A percentile compares a stretch with the other conserved stretches of the same genome.
phyloP scores from a whole-genome alignment of 1,140 invertebrate genomes.

The Zaprionus africanus region DNA sequence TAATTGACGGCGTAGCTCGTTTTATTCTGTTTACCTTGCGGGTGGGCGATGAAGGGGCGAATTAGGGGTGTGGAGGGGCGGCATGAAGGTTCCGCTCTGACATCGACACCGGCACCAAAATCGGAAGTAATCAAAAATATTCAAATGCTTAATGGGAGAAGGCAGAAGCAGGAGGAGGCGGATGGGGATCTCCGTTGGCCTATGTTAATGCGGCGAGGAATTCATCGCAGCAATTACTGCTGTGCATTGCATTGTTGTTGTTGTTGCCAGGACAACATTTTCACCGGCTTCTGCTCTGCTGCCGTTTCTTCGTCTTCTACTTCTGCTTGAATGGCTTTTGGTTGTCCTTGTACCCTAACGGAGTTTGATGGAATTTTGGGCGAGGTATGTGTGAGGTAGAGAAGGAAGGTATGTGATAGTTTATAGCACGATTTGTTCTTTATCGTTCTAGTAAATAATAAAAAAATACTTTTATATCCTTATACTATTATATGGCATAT shows the following conservation, averaged over 20 bases:
- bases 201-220: conserved; percentile 57
- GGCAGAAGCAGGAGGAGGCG: conserved; percentile 36
- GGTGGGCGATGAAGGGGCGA: not conserved
- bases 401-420: not conserved
- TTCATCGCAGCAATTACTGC: conserved; percentile 14
- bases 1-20: conserved; percentile 45
- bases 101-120: conserved; percentile 36
- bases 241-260: conserved; percentile 8
- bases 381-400: not conserved
- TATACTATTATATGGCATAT: too few relatives aligned
- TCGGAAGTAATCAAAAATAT: conserved; percentile 75
- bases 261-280: conserved; percentile 7
- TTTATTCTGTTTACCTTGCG: conserved; percentile 47
- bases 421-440: not conserved
- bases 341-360: not conserved
- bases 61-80: too few relatives aligned
- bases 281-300: not conserved
- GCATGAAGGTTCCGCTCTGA: not conserved
- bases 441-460: too few relatives aligned
- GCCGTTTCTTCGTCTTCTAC: not conserved
- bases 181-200: not conserved
- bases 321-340: not conserved
- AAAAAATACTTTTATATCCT: too few relatives aligned
- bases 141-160: conserved; percentile 52
- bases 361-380: not conserved